These are phyloP conservation scores for Cataglyphis altisquamis DNA, from an alignment of 2,888 invertebrate genomes.

Conservation along the genomic window DNA sequence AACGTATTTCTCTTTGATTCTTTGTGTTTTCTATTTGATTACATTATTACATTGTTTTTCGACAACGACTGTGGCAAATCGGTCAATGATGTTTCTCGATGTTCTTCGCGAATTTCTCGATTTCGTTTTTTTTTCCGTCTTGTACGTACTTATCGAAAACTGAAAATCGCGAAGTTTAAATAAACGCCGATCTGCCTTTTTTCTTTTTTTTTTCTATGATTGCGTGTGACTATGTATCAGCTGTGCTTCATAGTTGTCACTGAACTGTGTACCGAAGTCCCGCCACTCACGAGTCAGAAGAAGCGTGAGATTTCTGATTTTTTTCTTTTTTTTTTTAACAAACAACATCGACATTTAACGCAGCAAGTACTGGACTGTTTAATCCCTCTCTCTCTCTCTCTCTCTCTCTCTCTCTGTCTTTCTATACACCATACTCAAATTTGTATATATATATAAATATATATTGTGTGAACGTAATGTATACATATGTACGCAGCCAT, in stretches of 20 bases:
- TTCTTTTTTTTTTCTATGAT: neutral
- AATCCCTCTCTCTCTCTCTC: neutral
- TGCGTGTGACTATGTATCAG: constrained; percentile 8
- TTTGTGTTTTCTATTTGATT: constrained; percentile 33
- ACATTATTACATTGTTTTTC: neutral
- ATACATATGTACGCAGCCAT: constrained; percentile 56
- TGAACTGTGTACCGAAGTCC: constrained; percentile 61
- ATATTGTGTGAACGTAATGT: constrained; percentile 45
- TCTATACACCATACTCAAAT: constrained; percentile 56
- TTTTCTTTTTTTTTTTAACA: constrained; percentile 60
- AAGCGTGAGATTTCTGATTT: constrained; percentile 46
- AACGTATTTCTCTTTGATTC: constrained; percentile 36
- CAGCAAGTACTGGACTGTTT: constrained; percentile 42
- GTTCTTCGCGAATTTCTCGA: constrained; percentile 23
- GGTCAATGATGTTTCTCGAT: constrained; percentile 13
- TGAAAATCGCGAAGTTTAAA: constrained; percentile 28
- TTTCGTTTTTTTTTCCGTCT: neutral
- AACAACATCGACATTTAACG: constrained; percentile 72
- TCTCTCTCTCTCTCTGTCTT: constrained; percentile 26
- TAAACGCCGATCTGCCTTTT: neutral
- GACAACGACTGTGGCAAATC: constrained; percentile 28
- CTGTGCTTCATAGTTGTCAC: neutral
- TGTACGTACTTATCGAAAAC: neutral
- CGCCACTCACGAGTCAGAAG: constrained; percentile 58
- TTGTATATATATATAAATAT: constrained; percentile 57